Conservation (phyloP, 64 coral and sea anemone genomes). For the Porites lutea region DNA sequence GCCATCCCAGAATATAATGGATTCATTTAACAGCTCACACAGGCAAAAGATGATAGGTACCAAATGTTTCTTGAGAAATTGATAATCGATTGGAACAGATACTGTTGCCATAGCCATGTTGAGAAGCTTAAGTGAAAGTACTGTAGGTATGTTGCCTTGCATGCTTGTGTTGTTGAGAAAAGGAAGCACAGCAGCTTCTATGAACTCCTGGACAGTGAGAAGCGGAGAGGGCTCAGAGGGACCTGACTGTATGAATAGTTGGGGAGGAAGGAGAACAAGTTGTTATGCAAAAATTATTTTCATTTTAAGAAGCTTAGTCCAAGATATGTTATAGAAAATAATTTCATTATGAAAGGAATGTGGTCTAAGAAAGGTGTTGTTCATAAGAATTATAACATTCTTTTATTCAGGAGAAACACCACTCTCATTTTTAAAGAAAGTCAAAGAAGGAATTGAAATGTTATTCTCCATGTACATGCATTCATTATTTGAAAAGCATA, state of each 20-base stretch:
- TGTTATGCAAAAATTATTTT: background rate
- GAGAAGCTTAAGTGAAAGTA: constrained; percentile 41
- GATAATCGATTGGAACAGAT: background rate
- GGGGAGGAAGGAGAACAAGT: background rate
- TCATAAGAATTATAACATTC: too few species aligned
- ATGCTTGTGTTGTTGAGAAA: constrained; percentile 16
- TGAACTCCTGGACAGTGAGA: constrained; percentile 14
- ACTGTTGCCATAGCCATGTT: background rate
- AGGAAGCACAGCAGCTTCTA: constrained; percentile 9
- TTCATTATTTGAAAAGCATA: too few species aligned
- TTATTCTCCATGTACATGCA: too few species aligned
- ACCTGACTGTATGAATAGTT: background rate
- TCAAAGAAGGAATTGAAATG: too few species aligned
- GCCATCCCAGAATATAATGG: constrained; percentile 50
- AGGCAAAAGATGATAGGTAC: constrained; percentile 42
- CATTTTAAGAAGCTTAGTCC: background rate
- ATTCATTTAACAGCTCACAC: constrained; percentile 39
- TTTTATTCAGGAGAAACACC: too few species aligned
- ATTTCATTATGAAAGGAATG: too few species aligned
- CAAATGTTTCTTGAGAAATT: constrained; percentile 30
- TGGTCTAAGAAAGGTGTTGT: too few species aligned
- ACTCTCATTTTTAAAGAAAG: too few species aligned
- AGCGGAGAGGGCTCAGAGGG: constrained; percentile 14
- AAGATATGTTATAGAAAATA: background rate
- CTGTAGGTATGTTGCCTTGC: background rate